phyloP scores from a whole-genome alignment of 2,888 invertebrate species.

The Isoperla grammatica region DNA sequence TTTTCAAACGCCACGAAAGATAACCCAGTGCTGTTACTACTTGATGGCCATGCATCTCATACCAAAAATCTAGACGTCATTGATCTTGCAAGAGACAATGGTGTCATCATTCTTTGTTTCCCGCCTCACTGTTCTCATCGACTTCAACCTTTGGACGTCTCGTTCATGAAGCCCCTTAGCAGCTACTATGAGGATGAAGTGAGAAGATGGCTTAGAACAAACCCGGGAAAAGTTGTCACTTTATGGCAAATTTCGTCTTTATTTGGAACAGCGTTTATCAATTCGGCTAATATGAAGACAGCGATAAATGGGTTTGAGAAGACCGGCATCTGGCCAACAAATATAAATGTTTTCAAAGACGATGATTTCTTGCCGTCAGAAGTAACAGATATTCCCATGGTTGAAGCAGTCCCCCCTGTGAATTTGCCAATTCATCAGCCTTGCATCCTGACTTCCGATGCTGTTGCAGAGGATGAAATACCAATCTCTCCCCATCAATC shows the following conservation, averaged over 20 bases:
- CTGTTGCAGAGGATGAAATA: no score
- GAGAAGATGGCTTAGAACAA: background rate
- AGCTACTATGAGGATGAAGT: background rate
- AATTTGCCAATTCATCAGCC: no score
- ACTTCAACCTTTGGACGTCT: constrained; percentile 1
- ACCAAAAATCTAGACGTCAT: background rate
- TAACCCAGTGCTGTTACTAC: background rate
- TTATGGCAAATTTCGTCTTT: background rate
- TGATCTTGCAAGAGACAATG: background rate
- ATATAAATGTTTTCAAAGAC: background rate
- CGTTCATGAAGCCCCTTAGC: background rate
- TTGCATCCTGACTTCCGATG: no score
- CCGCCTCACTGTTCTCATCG: constrained; percentile 12
- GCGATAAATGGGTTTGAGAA: background rate
- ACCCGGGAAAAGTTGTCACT: background rate
- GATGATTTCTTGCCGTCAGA: background rate
- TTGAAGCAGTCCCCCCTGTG: no score
- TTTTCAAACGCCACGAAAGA: background rate
- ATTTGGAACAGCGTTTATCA: constrained; percentile 22
- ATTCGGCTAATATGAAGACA: constrained; percentile 7
- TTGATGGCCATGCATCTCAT: constrained; percentile 4
- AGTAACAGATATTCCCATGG: background rate
- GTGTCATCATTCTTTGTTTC: background rate
- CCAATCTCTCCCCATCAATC: no score
- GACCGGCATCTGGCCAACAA: background rate